Base-by-base conservation (phyloP, 1,140 invertebrate genomes). In the Globodera rostochiensis region DNA sequence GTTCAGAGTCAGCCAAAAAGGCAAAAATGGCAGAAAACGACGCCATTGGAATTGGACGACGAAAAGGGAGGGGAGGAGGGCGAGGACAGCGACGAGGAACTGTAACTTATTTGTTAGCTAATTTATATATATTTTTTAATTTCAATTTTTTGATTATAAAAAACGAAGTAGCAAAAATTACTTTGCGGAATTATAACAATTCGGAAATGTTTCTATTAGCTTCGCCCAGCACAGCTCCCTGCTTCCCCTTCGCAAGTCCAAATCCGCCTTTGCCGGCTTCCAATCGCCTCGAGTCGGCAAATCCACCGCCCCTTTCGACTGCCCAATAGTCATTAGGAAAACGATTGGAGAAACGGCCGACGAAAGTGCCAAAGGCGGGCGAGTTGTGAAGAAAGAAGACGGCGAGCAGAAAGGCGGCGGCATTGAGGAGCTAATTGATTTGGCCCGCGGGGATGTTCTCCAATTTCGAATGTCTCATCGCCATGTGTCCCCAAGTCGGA, bases 31-130 rank as follows among this genome's bases (percentile, higher is more conserved):
- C 19, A 64, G 36, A 60, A 45, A 45, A 19, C 25, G 36, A 21
- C n/a, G 66, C 11, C 47, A 64, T 36, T 9, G 15, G 9, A 77
- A n/a, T 60, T 64, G 57, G 53, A 77, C 21, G 50, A 66, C 53
- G 74, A 84, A 57, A 66, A 50, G 36, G 83, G 76, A 19, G 67
- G 64, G 21, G 47, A 75, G n/a, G 77, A 64, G 19, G 50, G 50
- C 4, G 84, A 75, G 36, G 83, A 84, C 67, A 85, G 84, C 49
- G 84, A 85, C 70, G 84, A 85, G 70, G 84, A 85, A 75, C 80
- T 85, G 49, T 85, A 76, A 76, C 78, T 80, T 25, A 11, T 25
- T 25, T 25, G 25, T 25, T 25, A 47, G 21, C 13, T 13, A 66
- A 66, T 21, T 21, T 13, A 13, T 66, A 13, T 15, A 2, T 25